Evolutionary conservation across 1,140 invertebrate genomes (phyloP), one percentile per base, ranked within the genome.

Genomic region (Eueides isabella): DNA sequence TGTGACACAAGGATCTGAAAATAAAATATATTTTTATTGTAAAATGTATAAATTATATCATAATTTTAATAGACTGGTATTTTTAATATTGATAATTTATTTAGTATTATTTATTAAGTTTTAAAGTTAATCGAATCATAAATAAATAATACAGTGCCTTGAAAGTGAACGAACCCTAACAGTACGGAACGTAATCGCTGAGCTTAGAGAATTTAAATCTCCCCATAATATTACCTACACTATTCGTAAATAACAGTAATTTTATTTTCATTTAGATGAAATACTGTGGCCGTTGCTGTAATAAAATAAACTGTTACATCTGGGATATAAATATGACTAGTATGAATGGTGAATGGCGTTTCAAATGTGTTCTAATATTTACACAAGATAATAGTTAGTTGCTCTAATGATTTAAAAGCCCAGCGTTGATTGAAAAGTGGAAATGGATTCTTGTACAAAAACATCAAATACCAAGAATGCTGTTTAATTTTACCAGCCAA

Each of bases 201-300:
- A 80, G 68, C 75, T 75, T 80, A 77, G 76, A 79, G 70, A 81
- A 80, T 82, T 81, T 79, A 77, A 80, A 80, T 79, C 73, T 78
- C 61, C 75, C 71, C 69, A 61, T 73, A 76, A 71, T 70, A 79
- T 77, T 38, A 38, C 35, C 35, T 80, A 77, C 77, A 63, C 78
- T 78, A 73, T 83, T 78, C 80, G 76, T 80, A 87, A 83, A 88
- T 87, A 83, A 87, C 84, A 81, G 81, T 84, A 85, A 85, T 88
- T 84, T 85, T 82, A 81, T 84, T 85, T 87, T 86, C 76, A 83
- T 85, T 84, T 82, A 76, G 71, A 83, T 61, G 74, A 78, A 83
- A 85, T 75, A 81, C 72, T 71, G 68, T 77, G 72, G 80, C 67
- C 65, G 79, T 82, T 80, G 69, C 63, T 63, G 72, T 76, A 70